Conservation (phyloP, 2,797 vertebrate genomes). For the Syndactyla subalaris region DNA sequence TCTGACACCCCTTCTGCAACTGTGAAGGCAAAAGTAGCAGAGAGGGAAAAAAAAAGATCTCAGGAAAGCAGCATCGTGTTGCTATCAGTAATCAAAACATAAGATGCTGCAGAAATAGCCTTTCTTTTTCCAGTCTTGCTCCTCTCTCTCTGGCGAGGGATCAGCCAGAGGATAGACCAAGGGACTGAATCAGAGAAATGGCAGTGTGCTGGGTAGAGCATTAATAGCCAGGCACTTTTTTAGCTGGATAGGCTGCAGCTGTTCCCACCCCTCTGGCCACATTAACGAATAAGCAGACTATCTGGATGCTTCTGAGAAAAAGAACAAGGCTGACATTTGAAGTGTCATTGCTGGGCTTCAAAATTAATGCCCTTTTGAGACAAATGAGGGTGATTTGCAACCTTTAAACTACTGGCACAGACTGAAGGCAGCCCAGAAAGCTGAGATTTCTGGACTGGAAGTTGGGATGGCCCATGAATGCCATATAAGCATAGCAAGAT, state of each 20-base stretch:
- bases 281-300: background rate
- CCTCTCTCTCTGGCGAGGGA: background rate
- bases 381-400: background rate
- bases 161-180: background rate
- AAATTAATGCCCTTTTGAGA: constrained; percentile 4
- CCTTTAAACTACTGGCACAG: background rate
- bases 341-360: background rate
- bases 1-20: background rate
- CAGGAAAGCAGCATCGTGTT: background rate
- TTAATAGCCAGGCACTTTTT: background rate
- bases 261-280: constrained; percentile 18
- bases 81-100: background rate
- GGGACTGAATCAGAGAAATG: background rate
- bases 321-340: constrained; percentile 13
- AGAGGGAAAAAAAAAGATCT: background rate
- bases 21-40: background rate
- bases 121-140: background rate
- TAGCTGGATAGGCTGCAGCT: background rate
- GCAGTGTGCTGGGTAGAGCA: background rate
- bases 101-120: background rate
- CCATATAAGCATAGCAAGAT: background rate
- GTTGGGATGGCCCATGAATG: background rate
- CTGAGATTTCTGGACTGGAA: background rate
- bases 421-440: background rate
- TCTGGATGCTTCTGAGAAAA: background rate